phyloP scores from a whole-genome alignment of 2,113 vertebrate species.

The Fukomys damarensis region DNA sequence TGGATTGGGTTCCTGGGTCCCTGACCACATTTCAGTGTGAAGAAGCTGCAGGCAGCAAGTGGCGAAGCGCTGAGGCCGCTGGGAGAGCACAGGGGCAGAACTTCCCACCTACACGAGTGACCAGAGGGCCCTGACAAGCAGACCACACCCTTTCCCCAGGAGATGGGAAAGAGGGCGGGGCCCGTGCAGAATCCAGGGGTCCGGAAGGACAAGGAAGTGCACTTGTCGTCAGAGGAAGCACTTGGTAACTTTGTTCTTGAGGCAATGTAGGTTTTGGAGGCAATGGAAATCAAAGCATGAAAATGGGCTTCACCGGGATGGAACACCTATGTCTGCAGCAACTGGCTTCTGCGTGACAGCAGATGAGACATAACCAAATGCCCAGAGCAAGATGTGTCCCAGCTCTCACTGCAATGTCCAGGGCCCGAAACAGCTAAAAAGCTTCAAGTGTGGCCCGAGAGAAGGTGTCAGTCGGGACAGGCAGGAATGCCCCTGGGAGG shows the following conservation, averaged over 20 bases:
- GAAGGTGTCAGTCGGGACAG: no score
- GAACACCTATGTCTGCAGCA: neutral
- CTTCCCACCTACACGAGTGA: neutral
- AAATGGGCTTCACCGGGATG: neutral
- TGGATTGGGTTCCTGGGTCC: neutral
- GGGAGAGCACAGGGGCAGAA: neutral
- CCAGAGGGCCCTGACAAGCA: neutral
- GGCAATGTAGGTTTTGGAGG: neutral
- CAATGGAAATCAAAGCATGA: neutral
- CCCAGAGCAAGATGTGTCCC: neutral
- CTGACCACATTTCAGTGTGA: neutral
- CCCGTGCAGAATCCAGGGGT: neutral
- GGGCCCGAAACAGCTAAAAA: neutral
- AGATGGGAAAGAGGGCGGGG: neutral
- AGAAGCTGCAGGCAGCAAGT: fast-evolving
- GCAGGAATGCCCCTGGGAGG: neutral
- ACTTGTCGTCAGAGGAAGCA: neutral
- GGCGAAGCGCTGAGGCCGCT: no score
- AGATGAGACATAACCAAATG: neutral
- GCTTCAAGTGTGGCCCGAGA: neutral
- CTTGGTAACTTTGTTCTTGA: neutral
- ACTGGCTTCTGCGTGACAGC: neutral
- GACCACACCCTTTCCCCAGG: neutral
- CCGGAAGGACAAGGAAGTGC: neutral
- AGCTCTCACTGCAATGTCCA: neutral